These are phyloP conservation scores for Tokudaia tokunoshimensis DNA, from an alignment of 2,797 vertebrate genomes.

Conservation along the genomic window DNA sequence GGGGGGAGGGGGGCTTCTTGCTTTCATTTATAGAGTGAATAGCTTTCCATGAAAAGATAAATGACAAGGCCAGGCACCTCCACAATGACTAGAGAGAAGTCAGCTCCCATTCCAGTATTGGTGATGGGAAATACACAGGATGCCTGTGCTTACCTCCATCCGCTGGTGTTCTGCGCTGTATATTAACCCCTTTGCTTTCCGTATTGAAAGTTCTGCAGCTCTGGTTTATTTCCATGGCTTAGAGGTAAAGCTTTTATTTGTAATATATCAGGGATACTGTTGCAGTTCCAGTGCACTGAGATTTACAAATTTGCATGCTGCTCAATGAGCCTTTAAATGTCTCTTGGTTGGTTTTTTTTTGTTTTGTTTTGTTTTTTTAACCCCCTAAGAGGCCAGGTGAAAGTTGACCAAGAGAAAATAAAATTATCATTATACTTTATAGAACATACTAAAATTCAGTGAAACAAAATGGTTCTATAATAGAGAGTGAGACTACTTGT, in stretches of 20 bases:
- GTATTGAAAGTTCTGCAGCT: background rate
- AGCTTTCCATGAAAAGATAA: slow-evolving; percentile 51
- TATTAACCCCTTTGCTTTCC: background rate
- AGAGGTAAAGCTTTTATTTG: background rate
- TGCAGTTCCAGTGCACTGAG: background rate
- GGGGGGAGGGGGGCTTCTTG: background rate
- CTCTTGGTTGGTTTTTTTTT: background rate
- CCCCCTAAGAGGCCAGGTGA: background rate
- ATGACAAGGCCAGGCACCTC: background rate
- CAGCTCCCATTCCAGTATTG: background rate
- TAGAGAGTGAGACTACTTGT: background rate
- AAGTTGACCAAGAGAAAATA: background rate
- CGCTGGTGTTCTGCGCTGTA: background rate
- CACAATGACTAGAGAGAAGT: slow-evolving; percentile 56
- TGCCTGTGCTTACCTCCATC: background rate
- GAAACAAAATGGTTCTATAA: background rate
- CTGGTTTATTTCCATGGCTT: slow-evolving; percentile 31
- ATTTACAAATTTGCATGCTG: background rate
- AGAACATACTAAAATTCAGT: background rate
- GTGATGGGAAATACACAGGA: background rate
- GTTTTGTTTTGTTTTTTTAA: too few species aligned
- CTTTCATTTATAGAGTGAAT: slow-evolving; percentile 55
- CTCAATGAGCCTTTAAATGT: background rate
- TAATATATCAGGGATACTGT: background rate
- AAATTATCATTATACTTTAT: background rate